A percentile compares a stretch with the other conserved stretches of the same genome.
These are phyloP conservation scores for Delichon dasypus DNA, from an alignment of 2,797 vertebrate species.

Conservation along the genomic window DNA sequence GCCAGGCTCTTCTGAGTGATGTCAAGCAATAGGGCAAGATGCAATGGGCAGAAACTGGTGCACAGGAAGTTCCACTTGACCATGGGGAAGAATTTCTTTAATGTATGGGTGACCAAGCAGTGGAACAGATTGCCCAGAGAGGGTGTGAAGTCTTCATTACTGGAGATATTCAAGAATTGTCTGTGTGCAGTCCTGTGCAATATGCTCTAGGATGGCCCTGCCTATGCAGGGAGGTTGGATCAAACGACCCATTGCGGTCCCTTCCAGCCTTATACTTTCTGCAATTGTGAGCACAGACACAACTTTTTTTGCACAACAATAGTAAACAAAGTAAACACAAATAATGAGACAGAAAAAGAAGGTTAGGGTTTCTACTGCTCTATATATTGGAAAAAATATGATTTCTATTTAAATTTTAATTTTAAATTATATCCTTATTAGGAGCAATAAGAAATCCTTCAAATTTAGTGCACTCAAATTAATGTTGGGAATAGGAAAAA, in stretches of 20 bases:
- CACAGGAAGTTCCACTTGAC: neutral
- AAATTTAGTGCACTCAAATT: neutral
- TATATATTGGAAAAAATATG: neutral
- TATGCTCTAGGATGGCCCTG: neutral
- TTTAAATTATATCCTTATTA: neutral
- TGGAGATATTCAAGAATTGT: neutral
- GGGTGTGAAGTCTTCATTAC: neutral
- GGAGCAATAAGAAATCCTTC: neutral
- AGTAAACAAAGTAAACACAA: neutral
- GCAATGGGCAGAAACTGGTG: neutral
- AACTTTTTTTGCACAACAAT: neutral
- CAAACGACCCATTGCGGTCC: neutral
- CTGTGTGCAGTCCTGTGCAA: neutral
- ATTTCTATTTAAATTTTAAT: neutral
- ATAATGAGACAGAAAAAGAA: neutral
- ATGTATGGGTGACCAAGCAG: rapidly evolving
- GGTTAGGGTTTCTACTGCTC: neutral
- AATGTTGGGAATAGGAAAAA: neutral
- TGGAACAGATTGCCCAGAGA: neutral
- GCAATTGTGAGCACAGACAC: neutral
- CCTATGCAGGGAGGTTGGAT: neutral
- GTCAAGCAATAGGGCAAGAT: neutral
- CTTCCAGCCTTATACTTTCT: neutral
- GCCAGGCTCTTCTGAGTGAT: rapidly evolving
- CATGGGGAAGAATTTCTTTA: neutral